Conservation (phyloP, 2,113 vertebrate species). For the Cheilinus undulatus region DNA sequence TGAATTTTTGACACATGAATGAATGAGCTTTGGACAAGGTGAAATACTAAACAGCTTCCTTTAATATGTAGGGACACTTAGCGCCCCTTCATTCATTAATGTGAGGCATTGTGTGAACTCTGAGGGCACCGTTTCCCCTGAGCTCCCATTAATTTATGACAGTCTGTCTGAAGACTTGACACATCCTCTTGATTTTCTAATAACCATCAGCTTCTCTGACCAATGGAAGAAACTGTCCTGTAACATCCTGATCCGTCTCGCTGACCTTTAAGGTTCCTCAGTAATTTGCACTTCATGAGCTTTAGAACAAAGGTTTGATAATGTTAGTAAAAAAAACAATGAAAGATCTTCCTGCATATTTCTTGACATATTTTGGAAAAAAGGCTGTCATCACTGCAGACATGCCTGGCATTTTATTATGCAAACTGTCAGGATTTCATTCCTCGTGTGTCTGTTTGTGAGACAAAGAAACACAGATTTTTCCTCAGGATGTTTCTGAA, state of each 20-base stretch:
- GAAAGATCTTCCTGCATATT: neutral
- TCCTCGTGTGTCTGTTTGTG: constrained; percentile 7
- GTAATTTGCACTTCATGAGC: neutral
- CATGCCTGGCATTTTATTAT: constrained; percentile 25
- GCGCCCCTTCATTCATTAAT: neutral
- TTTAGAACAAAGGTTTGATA: constrained; percentile 8
- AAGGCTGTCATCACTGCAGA: constrained; percentile 25
- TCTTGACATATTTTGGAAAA: constrained; percentile 39
- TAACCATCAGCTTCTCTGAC: neutral
- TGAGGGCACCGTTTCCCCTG: neutral
- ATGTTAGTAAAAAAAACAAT: neutral
- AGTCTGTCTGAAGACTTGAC: constrained; percentile 18
- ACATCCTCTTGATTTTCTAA: constrained; percentile 1
- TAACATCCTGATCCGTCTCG: neutral
- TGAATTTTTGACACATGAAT: too few relatives aligned
- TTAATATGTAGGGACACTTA: neutral
- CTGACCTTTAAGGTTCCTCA: neutral
- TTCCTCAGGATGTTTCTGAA: neutral
- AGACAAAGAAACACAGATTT: constrained; percentile 1
- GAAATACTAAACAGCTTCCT: neutral
- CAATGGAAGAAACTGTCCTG: neutral
- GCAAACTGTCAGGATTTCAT: constrained; percentile 29
- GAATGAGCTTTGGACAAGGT: neutral
- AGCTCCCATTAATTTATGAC: constrained; percentile 3
- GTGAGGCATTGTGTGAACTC: constrained; percentile 1